phyloP scores from a whole-genome alignment of 2,113 vertebrate genomes.

The Monopterus albus region DNA sequence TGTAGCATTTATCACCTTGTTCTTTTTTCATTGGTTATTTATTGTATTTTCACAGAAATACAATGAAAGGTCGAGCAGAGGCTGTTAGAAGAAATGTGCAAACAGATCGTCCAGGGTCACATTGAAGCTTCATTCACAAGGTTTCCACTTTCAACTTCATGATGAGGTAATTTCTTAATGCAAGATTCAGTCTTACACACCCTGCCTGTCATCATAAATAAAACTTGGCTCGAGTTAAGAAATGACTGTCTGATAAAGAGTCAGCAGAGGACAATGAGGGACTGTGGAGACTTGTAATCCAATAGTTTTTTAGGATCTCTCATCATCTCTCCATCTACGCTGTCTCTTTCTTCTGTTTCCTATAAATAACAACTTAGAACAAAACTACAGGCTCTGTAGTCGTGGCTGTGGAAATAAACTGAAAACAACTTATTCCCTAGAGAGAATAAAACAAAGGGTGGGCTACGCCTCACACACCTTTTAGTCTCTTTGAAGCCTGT shows the following conservation, averaged over 20 bases:
- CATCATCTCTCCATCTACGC: constrained; percentile 9
- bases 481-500: neutral
- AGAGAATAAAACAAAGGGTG: neutral
- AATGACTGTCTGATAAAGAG: constrained; percentile 23
- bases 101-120: neutral
- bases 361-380: constrained; percentile 12
- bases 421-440: neutral
- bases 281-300: constrained; percentile 22
- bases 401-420: neutral
- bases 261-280: constrained; percentile 9
- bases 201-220: neutral
- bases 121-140: neutral
- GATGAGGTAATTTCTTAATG: constrained; percentile 13
- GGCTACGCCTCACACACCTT: neutral
- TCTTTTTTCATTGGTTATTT: neutral
- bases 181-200: neutral
- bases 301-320: constrained; percentile 11
- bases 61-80: neutral
- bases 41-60: neutral
- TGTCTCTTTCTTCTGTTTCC: too few relatives aligned
- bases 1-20: neutral
- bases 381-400: neutral
- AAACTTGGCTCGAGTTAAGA: neutral
- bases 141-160: neutral
- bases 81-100: neutral